A percentile compares a stretch with the other conserved stretches of the same genome.
phyloP scores from a whole-genome alignment of 2,113 vertebrate genomes.

The Lichenostomus cassidix region DNA sequence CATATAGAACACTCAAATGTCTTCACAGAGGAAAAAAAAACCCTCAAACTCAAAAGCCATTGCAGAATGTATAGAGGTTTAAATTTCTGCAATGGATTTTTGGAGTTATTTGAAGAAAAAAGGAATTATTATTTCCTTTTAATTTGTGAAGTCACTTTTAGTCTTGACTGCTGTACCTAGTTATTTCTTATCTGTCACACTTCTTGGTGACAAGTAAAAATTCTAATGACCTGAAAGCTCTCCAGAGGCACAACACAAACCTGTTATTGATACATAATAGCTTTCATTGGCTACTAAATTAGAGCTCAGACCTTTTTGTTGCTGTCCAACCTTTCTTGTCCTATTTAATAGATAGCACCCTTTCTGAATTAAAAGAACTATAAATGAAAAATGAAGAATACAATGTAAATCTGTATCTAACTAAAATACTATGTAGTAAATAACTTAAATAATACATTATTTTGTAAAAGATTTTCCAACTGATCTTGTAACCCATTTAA shows the following conservation, averaged over 20 bases:
- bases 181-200: constrained; percentile 2
- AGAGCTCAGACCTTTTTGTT: background rate
- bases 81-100: background rate
- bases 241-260: background rate
- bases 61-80: background rate
- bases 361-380: background rate
- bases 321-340: background rate
- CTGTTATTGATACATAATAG: background rate
- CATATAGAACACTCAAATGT: background rate
- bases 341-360: background rate
- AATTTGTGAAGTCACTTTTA: background rate
- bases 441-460: background rate
- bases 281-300: background rate
- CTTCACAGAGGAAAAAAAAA: background rate
- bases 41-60: background rate
- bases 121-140: background rate
- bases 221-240: background rate
- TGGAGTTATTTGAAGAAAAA: background rate
- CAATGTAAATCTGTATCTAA: background rate
- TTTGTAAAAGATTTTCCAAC: background rate
- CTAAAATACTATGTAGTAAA: background rate
- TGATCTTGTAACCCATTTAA: background rate
- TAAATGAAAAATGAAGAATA: background rate
- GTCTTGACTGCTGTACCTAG: background rate
- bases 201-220: background rate